These are phyloP conservation scores for Pocota personata DNA, from an alignment of 2,888 invertebrate species.

Conservation along the genomic window DNA sequence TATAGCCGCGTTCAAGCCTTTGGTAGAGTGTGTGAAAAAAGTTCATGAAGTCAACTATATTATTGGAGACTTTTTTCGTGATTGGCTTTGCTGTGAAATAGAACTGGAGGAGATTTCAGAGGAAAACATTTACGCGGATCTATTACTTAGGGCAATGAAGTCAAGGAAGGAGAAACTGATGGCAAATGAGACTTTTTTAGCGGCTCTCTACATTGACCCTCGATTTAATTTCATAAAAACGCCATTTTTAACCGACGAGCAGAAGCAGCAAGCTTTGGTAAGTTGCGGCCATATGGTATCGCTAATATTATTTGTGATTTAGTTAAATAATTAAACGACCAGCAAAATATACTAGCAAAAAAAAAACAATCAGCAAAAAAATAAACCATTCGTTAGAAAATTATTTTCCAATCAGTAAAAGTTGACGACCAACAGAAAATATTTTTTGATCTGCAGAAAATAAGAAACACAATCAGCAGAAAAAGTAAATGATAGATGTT, in stretches of 20 bases:
- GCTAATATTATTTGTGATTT: too few species aligned
- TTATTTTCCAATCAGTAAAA: too few species aligned
- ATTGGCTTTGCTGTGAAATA: constrained; percentile 57
- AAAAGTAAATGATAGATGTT: too few species aligned
- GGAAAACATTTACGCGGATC: neutral
- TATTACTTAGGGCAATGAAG: constrained; percentile 5
- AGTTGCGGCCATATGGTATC: too few species aligned
- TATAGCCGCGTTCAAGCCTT: constrained; percentile 59
- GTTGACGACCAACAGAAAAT: too few species aligned
- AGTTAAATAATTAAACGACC: too few species aligned
- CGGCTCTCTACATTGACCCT: constrained; percentile 69
- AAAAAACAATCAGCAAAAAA: too few species aligned
- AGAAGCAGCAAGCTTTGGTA: constrained; percentile 53
- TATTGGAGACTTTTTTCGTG: constrained; percentile 71
- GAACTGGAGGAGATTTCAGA: constrained; percentile 28
- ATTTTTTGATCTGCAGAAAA: too few species aligned
- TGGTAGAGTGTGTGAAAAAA: constrained; percentile 56
- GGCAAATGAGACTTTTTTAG: constrained; percentile 57
- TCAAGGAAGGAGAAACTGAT: constrained; percentile 31
- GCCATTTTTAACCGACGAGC: constrained; percentile 52
- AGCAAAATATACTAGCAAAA: too few species aligned
- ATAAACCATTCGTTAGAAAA: too few species aligned
- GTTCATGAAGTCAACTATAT: constrained; percentile 59
- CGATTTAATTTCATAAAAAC: constrained; percentile 70
- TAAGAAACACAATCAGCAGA: too few species aligned